These are phyloP conservation scores for Lycaon pictus DNA, from an alignment of 2,113 vertebrate species.

Conservation along the genomic window DNA sequence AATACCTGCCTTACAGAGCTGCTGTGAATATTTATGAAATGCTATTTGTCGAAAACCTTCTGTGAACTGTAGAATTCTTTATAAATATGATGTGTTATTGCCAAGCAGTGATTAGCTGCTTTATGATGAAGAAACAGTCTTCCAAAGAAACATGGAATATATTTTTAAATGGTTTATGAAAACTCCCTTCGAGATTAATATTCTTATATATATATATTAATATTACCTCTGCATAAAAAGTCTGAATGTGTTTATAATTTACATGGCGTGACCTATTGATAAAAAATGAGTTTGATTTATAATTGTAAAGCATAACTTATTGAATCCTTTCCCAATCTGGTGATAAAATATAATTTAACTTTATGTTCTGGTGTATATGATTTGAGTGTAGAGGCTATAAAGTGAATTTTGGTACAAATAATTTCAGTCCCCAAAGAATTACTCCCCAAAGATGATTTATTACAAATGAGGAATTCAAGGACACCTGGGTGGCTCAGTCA, in stretches of 20 bases:
- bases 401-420: constrained; percentile 14
- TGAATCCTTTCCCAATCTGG: neutral
- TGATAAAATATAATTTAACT: constrained; percentile 43
- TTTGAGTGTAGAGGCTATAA: neutral
- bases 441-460: neutral
- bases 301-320: neutral
- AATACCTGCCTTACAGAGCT: neutral
- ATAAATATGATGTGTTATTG: neutral
- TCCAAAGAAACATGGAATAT: neutral
- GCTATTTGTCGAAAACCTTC: neutral
- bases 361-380: neutral
- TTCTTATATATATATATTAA: neutral
- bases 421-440: neutral
- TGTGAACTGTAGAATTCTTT: neutral
- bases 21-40: neutral
- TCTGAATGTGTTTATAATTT: constrained; percentile 5
- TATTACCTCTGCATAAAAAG: neutral
- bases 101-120: neutral
- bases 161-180: constrained; percentile 29
- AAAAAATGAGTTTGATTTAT: constrained; percentile 39
- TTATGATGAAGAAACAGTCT: neutral
- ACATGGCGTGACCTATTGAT: neutral
- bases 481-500: too few relatives aligned
- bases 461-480: neutral
- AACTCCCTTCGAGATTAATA: neutral